Conservation (phyloP, 2,113 vertebrate genomes). For the Lasiurus cinereus region DNA sequence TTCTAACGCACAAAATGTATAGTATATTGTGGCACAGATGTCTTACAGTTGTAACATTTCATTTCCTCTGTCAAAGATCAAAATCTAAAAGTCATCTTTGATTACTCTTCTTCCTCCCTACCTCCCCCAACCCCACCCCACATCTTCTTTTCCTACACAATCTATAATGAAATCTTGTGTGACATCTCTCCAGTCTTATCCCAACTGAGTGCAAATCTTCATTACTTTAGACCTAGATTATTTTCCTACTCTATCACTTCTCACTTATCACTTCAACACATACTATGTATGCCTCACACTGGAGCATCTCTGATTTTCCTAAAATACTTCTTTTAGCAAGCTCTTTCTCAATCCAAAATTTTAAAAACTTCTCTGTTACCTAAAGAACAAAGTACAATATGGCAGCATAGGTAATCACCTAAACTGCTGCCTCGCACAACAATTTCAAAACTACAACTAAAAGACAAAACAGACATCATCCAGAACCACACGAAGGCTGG, state of each 20-base stretch:
- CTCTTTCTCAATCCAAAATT: no score
- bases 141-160: background rate
- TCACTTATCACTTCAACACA: background rate
- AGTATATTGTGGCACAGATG: background rate
- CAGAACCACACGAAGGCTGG: no score
- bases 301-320: background rate
- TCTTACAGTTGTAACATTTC: background rate
- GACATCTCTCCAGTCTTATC: conserved; percentile 13
- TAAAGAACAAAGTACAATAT: no score
- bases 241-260: background rate
- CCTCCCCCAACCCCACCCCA: fast-evolving
- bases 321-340: no score
- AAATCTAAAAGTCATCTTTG: conserved; percentile 48
- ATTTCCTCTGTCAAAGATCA: conserved; percentile 25
- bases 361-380: no score
- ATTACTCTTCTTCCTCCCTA: background rate
- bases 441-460: no score
- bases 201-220: conserved; percentile 32
- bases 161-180: background rate
- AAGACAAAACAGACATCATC: no score
- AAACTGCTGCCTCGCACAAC: no score
- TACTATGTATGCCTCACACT: background rate
- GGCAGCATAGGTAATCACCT: no score
- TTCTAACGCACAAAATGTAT: background rate
- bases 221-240: background rate